Evolutionary conservation across 1,140 invertebrate species (phyloP).

Genomic region (Drosophila bocqueti): DNA sequence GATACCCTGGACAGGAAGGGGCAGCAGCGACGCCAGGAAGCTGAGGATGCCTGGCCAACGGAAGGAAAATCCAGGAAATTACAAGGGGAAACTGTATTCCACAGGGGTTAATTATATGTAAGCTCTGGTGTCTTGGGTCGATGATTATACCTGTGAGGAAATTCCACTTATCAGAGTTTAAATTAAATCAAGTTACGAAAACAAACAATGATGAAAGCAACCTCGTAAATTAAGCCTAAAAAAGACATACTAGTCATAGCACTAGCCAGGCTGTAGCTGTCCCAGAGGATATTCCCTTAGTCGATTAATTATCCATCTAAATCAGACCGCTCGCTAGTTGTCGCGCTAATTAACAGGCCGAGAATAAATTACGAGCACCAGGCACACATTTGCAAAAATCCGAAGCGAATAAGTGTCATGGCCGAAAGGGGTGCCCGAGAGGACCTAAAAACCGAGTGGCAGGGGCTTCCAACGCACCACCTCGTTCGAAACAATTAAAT

Average conservation of each 20-base stretch:
- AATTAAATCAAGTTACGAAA: neutral
- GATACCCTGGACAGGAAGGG: slow-evolving; percentile 43
- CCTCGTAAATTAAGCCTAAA: neutral
- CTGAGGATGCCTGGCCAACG: neutral
- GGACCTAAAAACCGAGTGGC: neutral
- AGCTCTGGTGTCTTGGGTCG: neutral
- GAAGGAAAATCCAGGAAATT: slow-evolving; percentile 15
- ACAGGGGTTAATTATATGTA: neutral
- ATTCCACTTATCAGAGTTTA: no score
- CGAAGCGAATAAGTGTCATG: slow-evolving; percentile 31
- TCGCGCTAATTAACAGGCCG: slow-evolving; percentile 72
- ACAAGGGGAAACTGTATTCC: neutral
- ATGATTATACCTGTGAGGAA: neutral
- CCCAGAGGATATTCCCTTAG: neutral
- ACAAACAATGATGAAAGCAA: neutral
- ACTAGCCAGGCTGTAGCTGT: neutral
- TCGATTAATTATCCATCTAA: slow-evolving; percentile 10
- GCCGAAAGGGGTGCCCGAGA: slow-evolving; percentile 9
- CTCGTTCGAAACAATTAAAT: slow-evolving; percentile 72
- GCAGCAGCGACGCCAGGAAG: neutral
- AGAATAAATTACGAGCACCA: slow-evolving; percentile 71
- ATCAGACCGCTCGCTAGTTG: slow-evolving; percentile 29
- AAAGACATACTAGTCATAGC: neutral
- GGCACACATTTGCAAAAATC: slow-evolving; percentile 60
- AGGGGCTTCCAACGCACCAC: neutral